Evolutionary conservation across 2,113 vertebrate genomes (phyloP), one percentile per base, ranked within the genome.

Genomic region (Macquaria ambigua): DNA sequence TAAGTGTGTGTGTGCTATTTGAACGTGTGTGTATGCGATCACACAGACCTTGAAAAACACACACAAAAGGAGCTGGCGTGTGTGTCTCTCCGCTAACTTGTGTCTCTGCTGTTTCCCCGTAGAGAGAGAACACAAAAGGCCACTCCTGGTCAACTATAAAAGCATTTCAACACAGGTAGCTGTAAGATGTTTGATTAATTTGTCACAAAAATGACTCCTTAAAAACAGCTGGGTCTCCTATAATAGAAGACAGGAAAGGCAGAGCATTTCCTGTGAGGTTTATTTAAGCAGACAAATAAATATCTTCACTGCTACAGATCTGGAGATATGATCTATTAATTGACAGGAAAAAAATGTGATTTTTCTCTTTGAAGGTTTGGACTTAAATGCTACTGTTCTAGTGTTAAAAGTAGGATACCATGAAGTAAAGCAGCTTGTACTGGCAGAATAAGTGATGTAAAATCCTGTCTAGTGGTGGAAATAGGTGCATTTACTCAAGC

Each of bases 21-120:
- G 23, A 64, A 41, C 34, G 1, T 41, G 37, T 68, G 64, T 14
- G 2, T 10, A 41, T 55, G 50, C 9, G 5, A 34, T 20, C 53
- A 58, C 50, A 34, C 48, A 81, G 71, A 82, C 87, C 68, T 86
- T 68, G 82, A 77, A 72, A 66, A 74, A 73, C 73, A 55, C 67
- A 78, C 43, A 83, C 41, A 86, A 77, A 83, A 85, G 52, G 64
- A 79, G 31, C 39, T 18, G 14, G 15, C 4, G 9, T 31, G 39
- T 41, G 58, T 41, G 58, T 76, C 25, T 74, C 55, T 61, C 55
- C 55, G 69, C 71, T 48, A 50, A 77, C 18, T 77, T 50, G n/a
- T 56, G 15, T 56, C 18, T 82, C 43, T 74, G 56, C 5, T 37
- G 59, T 67, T 75, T 77, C 50, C 23, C 20, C 61, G 34, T 6